Evolutionary conservation across 2,888 invertebrate genomes (phyloP).

Genomic region (Dolichomitus sp.): DNA sequence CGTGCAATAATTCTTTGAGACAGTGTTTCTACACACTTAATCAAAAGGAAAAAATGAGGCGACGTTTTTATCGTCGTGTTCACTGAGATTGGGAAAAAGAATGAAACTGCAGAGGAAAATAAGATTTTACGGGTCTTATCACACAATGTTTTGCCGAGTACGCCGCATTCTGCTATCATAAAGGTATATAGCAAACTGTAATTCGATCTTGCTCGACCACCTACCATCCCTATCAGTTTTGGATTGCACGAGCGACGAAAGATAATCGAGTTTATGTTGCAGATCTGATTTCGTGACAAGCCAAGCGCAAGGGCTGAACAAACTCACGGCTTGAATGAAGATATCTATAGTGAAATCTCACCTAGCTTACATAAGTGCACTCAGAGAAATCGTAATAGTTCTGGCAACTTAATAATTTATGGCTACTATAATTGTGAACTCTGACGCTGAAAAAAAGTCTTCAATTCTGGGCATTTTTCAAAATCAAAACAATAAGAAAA

Average conservation of each 20-base stretch:
- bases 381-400: not conserved
- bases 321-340: constrained; percentile 12
- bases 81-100: not conserved
- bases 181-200: not conserved
- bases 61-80: not conserved
- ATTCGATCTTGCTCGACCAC: constrained; percentile 14
- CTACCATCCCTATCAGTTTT: constrained; percentile 21
- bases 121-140: not conserved
- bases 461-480: too few species aligned
- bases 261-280: constrained; percentile 55
- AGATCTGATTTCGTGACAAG: constrained; percentile 48
- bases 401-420: too few species aligned
- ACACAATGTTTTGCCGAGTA: not conserved
- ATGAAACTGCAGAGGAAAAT: not conserved
- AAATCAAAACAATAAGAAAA: too few species aligned
- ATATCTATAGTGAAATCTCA: not conserved
- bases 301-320: constrained; percentile 29
- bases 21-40: not conserved
- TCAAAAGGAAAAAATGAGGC: not conserved
- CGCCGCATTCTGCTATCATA: not conserved
- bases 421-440: not conserved
- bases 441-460: too few species aligned
- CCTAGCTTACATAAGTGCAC: not conserved
- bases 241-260: constrained; percentile 10
- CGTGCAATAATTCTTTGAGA: constrained; percentile 7